Conservation (phyloP, 2,797 vertebrate genomes). For the Eleutherodactylus coqui region DNA sequence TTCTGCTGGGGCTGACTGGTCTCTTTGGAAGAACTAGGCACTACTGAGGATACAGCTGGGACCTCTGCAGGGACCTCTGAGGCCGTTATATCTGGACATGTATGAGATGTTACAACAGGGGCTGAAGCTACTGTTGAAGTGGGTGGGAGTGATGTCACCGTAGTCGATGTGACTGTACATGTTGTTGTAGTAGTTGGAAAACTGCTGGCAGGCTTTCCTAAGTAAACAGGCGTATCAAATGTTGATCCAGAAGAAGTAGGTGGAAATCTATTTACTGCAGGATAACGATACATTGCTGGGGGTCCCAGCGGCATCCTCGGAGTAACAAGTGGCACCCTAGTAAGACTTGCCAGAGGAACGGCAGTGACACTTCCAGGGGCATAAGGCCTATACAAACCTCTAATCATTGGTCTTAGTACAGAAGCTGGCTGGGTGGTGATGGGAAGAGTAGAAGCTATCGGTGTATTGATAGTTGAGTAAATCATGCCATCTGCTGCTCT, state of each 20-base stretch:
- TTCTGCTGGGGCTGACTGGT: slow-evolving; percentile 78
- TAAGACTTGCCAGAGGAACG: slow-evolving; percentile 90
- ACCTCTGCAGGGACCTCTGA: slow-evolving; percentile 66
- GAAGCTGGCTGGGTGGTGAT: slow-evolving; percentile 97
- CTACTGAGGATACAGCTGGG: slow-evolving; percentile 27
- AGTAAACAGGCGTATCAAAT: slow-evolving; percentile 88
- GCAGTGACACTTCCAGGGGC: slow-evolving; percentile 84
- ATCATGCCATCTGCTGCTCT: slow-evolving; percentile 97
- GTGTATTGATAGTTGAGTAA: slow-evolving; percentile 98
- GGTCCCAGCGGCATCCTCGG: slow-evolving; percentile 87
- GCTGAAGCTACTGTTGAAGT: slow-evolving; percentile 29
- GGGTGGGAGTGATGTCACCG: slow-evolving; percentile 56
- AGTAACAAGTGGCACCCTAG: slow-evolving; percentile 87
- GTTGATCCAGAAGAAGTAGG: slow-evolving; percentile 74
- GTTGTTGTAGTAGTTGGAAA: slow-evolving; percentile 67
- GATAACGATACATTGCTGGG: slow-evolving; percentile 85
- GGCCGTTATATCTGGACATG: slow-evolving; percentile 64
- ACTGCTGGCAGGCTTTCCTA: slow-evolving; percentile 84
- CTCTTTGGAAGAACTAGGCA: slow-evolving; percentile 62
- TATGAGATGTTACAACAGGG: slow-evolving; percentile 51
- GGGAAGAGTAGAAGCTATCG: slow-evolving; percentile 97
- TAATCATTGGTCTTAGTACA: slow-evolving; percentile 87
- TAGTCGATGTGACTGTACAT: slow-evolving; percentile 13
- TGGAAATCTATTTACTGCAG: slow-evolving; percentile 77
- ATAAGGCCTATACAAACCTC: slow-evolving; percentile 89